A percentile compares a stretch with the other conserved stretches of the same genome.
Conservation (phyloP, 2,113 vertebrate species). For the Semnornis frantzii region DNA sequence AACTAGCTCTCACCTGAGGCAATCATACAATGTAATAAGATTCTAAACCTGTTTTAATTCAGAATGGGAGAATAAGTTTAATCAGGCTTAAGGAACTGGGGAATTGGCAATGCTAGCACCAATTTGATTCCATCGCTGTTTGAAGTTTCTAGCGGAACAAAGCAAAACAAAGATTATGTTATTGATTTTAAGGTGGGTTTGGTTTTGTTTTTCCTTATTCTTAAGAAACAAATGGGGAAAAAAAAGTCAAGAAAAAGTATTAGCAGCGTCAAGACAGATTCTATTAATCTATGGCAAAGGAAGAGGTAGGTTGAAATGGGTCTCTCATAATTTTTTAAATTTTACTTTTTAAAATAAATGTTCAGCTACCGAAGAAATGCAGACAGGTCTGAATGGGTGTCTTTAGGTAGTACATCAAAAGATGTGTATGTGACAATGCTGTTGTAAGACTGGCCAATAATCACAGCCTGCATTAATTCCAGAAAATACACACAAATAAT, state of each 20-base stretch:
- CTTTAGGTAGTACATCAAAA: constrained; percentile 4
- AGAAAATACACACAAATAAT: constrained; percentile 67
- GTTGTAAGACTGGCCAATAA: constrained; percentile 41
- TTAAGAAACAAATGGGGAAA: background rate
- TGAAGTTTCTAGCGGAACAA: background rate
- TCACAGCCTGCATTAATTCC: constrained; percentile 49
- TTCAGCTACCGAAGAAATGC: background rate
- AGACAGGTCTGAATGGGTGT: constrained; percentile 27
- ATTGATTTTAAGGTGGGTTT: background rate
- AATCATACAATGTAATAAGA: background rate
- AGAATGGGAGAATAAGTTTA: background rate
- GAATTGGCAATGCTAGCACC: background rate
- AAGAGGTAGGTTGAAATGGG: background rate
- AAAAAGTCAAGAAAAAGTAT: background rate
- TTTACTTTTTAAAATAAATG: background rate
- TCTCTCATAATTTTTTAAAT: background rate
- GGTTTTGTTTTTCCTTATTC: background rate
- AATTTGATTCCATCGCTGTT: background rate
- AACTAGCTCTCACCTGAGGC: background rate
- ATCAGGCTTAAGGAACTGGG: background rate
- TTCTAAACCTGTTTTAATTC: background rate
- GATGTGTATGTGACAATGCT: background rate
- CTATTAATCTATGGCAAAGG: background rate
- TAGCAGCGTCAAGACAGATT: background rate
- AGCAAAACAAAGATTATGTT: background rate